phyloP scores from a whole-genome alignment of 2,113 vertebrate genomes.

The Rissa tridactyla region DNA sequence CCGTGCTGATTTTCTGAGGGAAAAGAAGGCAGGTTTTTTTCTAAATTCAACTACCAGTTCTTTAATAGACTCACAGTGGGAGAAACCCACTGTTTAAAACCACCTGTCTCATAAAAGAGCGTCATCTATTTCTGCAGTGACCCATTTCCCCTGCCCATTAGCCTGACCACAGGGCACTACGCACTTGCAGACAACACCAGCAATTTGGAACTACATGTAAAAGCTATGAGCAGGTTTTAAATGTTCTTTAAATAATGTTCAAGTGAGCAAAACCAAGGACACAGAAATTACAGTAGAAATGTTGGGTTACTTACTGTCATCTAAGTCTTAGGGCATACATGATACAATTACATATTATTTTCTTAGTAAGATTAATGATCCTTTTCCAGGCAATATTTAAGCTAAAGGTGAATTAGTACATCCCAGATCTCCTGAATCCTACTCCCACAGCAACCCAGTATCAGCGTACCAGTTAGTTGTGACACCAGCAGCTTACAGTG shows the following conservation, averaged over 20 bases:
- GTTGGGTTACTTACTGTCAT: neutral
- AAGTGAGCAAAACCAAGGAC: neutral
- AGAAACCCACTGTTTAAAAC: neutral
- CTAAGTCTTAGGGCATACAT: neutral
- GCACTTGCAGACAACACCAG: neutral
- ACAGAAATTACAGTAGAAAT: neutral
- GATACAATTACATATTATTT: neutral
- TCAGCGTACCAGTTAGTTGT: neutral
- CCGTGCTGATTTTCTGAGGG: neutral
- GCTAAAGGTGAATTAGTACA: neutral
- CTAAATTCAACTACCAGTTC: neutral
- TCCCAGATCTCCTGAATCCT: neutral
- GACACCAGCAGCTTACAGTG: neutral
- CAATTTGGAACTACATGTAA: neutral
- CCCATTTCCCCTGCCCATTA: neutral
- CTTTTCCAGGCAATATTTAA: neutral
- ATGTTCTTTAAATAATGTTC: neutral
- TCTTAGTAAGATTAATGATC: neutral
- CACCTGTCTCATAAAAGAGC: neutral
- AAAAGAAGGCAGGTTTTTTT: accelerated
- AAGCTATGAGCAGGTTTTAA: neutral
- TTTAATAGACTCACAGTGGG: neutral
- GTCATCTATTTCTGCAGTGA: neutral
- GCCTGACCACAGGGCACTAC: neutral
- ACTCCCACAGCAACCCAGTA: neutral